Conservation (phyloP, 2,113 vertebrate genomes). For the Ctenodactylus gundi region DNA sequence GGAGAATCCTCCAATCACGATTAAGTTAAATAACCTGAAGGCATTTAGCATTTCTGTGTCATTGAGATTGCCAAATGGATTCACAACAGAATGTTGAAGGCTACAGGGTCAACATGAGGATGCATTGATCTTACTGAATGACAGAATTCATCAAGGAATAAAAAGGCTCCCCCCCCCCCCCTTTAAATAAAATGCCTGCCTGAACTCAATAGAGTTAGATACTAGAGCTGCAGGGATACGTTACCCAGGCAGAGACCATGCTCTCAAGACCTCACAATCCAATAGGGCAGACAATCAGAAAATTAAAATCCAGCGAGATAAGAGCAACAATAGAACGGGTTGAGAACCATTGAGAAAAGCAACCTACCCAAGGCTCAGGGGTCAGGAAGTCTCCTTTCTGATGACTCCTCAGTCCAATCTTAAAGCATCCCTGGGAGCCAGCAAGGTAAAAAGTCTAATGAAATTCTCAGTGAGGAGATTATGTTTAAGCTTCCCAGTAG, state of each 20-base stretch:
- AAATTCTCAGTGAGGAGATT: conserved; percentile 47
- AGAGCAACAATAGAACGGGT: not conserved
- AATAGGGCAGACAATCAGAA: not conserved
- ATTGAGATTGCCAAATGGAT: not conserved
- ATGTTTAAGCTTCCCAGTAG: conserved; percentile 38
- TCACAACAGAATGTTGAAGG: not conserved
- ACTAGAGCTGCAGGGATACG: not conserved
- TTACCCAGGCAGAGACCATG: not conserved
- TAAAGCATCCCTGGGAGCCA: not conserved
- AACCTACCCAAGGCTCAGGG: not conserved
- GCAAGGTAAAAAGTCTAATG: not conserved
- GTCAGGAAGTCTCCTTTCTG: not conserved
- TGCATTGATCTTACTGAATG: not conserved
- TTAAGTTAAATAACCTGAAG: not conserved
- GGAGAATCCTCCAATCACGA: not conserved
- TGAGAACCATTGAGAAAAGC: not conserved
- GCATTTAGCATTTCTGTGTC: not conserved
- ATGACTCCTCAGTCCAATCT: not conserved
- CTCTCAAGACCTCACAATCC: not conserved
- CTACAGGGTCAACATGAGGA: not conserved
- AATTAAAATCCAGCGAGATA: conserved; percentile 46
- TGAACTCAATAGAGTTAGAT: not conserved
- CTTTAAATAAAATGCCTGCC: conserved; percentile 19
- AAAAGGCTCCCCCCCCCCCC: not conserved
- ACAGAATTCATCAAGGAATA: not conserved